Conservation (phyloP, 1,140 invertebrate species). For the Apolygus lucorum region DNA sequence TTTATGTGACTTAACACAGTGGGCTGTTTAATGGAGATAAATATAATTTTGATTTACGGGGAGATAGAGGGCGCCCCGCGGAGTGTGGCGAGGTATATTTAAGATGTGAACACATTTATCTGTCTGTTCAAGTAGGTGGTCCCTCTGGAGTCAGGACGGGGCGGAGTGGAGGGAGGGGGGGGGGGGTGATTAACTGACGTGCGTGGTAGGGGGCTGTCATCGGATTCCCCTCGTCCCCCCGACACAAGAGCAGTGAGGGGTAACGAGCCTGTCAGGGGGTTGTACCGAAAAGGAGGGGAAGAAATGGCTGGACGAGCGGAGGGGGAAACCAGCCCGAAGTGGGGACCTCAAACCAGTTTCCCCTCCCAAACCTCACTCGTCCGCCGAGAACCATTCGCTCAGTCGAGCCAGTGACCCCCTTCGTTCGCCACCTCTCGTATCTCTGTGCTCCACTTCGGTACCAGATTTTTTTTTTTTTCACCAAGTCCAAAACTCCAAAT, state of each 20-base stretch:
- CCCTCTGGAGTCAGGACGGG: constrained; percentile 1
- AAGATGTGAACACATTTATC: constrained; percentile 21
- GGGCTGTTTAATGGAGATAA: constrained; percentile 18
- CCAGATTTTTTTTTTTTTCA: background rate
- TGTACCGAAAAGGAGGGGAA: constrained; percentile 30
- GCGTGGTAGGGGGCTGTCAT: background rate
- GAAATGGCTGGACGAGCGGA: constrained; percentile 32
- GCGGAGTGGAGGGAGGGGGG: background rate
- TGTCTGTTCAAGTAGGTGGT: constrained; percentile 23
- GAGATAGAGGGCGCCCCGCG: background rate
- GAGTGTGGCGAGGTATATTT: constrained; percentile 17
- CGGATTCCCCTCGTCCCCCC: background rate
- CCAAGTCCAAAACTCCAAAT: background rate
- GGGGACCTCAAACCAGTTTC: background rate
- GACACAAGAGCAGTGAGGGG: background rate
- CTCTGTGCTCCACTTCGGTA: background rate
- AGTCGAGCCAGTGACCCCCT: background rate
- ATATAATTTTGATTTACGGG: constrained; percentile 20
- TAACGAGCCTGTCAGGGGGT: constrained; percentile 26
- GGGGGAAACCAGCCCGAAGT: background rate
- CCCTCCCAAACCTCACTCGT: background rate
- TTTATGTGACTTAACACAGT: constrained; percentile 14
- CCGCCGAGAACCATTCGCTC: background rate
- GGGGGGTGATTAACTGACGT: constrained; percentile 19
- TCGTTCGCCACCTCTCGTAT: background rate